A percentile compares a stretch with the other conserved stretches of the same genome.
phyloP scores from a whole-genome alignment of 1,140 invertebrate genomes.

The Wiebesia pumilae region DNA sequence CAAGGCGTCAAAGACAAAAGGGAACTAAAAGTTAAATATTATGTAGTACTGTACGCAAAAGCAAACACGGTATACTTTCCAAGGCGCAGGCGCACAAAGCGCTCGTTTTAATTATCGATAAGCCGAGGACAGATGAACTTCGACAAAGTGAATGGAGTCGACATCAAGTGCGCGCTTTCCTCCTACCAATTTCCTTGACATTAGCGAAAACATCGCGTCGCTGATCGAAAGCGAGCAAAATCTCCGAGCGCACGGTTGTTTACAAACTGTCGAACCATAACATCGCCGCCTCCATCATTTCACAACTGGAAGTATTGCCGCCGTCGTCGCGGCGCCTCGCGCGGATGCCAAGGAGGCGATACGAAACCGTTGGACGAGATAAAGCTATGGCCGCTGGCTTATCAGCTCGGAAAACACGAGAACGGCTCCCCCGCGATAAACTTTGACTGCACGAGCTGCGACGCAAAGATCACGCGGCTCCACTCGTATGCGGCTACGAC shows the following conservation, averaged over 20 bases:
- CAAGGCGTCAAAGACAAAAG: background rate
- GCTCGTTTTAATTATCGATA: background rate
- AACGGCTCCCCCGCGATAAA: constrained; percentile 37
- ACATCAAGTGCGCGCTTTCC: background rate
- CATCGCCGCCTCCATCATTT: background rate
- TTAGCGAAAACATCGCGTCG: background rate
- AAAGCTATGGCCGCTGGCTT: background rate
- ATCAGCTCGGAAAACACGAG: constrained; percentile 14
- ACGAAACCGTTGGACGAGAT: background rate
- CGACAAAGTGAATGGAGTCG: background rate
- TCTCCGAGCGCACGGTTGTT: background rate
- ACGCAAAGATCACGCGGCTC: constrained; percentile 32
- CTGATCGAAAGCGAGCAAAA: background rate
- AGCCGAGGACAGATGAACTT: background rate
- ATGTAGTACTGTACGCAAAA: background rate
- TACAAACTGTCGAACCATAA: constrained; percentile 6
- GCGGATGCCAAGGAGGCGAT: background rate
- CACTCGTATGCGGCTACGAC: constrained; percentile 11
- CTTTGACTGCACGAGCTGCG: constrained; percentile 26
- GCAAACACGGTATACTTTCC: background rate
- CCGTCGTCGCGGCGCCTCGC: background rate
- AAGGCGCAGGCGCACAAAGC: background rate
- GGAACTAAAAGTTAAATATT: background rate
- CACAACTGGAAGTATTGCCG: background rate
- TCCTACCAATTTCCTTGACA: background rate